Evolutionary conservation across 2,797 vertebrate genomes (phyloP).

Genomic region (Alectoris magna): DNA sequence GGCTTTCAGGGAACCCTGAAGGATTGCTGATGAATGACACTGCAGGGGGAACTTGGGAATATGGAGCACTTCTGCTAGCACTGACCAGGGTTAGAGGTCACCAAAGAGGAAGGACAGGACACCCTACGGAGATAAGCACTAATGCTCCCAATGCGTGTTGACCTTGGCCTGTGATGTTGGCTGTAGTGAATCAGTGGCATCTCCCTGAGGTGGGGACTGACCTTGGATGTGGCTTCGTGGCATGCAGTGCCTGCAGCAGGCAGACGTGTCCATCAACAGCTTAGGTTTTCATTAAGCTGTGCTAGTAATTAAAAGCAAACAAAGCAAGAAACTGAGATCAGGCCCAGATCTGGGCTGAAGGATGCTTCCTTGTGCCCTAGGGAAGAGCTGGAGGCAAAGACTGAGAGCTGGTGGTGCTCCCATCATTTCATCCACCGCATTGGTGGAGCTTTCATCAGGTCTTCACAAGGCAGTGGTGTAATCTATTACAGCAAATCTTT

Average conservation of each 20-base stretch:
- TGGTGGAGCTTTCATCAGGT: neutral
- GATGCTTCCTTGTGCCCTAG: neutral
- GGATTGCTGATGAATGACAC: neutral
- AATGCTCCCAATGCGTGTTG: neutral
- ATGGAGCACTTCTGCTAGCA: neutral
- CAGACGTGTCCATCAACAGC: neutral
- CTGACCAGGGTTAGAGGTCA: neutral
- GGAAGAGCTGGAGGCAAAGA: neutral
- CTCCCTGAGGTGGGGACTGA: neutral
- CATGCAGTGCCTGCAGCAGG: neutral
- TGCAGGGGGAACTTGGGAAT: neutral
- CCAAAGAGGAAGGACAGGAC: neutral
- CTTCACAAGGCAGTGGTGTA: neutral
- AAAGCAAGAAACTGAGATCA: conserved; percentile 20
- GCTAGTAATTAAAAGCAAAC: conserved; percentile 53
- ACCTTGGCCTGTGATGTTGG: neutral
- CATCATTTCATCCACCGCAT: rapidly evolving
- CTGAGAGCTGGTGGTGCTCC: neutral
- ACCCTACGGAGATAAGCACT: neutral
- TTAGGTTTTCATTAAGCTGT: conserved; percentile 18
- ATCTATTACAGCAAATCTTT: neutral
- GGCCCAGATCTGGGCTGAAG: neutral
- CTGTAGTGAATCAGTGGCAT: neutral
- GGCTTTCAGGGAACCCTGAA: neutral
- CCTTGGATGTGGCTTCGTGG: neutral